phyloP scores from a whole-genome alignment of 2,888 invertebrate genomes.

The Temnothorax unifasciatus region DNA sequence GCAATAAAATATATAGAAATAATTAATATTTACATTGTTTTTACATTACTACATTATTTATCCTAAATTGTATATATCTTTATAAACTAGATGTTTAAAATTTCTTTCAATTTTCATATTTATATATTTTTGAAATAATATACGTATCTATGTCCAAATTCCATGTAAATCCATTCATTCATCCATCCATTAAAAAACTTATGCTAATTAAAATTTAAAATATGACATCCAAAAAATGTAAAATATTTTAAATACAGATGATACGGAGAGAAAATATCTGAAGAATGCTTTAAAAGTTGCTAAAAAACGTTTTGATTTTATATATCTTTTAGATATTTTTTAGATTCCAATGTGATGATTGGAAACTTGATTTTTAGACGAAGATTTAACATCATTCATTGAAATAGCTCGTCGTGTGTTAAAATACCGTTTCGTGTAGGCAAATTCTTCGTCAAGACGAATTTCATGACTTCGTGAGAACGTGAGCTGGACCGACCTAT shows the following conservation, averaged over 20 bases:
- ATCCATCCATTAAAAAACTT: background rate
- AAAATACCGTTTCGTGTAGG: conserved; percentile 1
- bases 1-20: background rate
- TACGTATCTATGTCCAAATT: background rate
- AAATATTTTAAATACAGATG: background rate
- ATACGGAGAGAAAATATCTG: background rate
- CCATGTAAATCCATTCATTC: no score
- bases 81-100: background rate
- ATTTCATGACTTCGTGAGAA: background rate
- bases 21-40: background rate
- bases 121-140: background rate
- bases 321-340: background rate
- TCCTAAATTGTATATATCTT: background rate
- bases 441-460: conserved; percentile 16
- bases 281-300: background rate
- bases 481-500: conserved; percentile 16
- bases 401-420: background rate
- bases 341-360: background rate
- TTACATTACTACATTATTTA: background rate
- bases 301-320: background rate
- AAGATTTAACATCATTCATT: background rate
- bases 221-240: background rate
- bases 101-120: background rate
- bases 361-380: background rate
- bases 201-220: background rate